Evolutionary conservation across 2,888 invertebrate species (phyloP), one percentile per base, ranked within the genome.

Genomic region (Punctoribates punctum): DNA sequence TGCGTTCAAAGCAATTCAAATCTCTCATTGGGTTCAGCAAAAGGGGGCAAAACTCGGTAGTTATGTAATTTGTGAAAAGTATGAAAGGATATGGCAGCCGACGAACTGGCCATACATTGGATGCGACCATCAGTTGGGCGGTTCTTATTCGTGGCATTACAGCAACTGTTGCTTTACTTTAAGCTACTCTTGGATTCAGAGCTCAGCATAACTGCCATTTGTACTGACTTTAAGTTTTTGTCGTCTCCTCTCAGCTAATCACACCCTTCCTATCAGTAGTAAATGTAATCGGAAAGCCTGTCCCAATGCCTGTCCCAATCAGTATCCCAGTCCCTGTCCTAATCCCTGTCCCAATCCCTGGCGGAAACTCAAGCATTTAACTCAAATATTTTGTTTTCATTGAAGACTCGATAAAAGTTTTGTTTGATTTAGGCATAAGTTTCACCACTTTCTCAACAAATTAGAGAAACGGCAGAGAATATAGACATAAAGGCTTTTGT

Each of bases 211-310:
- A 57, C 57, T 57, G 57, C 57, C 57, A 57, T 57, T 57, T 57
- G 5, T 57, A 48, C 48, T 2, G 48, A 17, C 3, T n/a, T 2
- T 17, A 13, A 13, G 57, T n/a, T 34, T 34, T 34, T 34, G 34
- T 20, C 25, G 8, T 8, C 57, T 9, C 6, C 25, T 9, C 3
- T 20, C 9, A n/a, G n/a, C 11, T 57, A 23, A 25, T 25, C 57
- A 57, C 57, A 57, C 57, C 57, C 57, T 57, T 57, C 57, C 57
- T 57, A 57, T 54, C 54, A 6, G 6, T 20, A 48, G 48, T 48
- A 3, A 4, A 4, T 48, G n/a, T 42, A 42, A 42, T 42, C 42
- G 8, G 8, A 42, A 9, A 9, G 42, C 20, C 54, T 20, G 54
- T 20, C 20, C 48, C 48, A 48, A 48, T 4, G 15, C 9, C 48